Conservation (phyloP, 2,888 invertebrate genomes). For the Macrostomum cliftonense region DNA sequence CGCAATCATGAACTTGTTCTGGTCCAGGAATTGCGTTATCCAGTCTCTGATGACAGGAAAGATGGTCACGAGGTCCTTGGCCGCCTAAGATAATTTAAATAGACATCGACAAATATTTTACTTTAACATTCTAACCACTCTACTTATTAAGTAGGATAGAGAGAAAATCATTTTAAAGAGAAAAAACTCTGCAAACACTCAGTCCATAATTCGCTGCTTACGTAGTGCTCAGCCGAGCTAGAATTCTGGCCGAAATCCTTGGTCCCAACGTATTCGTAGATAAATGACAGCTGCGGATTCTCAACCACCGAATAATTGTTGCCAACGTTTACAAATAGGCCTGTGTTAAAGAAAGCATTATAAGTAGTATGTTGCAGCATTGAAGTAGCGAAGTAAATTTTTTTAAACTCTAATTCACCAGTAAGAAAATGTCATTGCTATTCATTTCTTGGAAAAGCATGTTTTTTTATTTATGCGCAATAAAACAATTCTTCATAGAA, state of each 20-base stretch:
- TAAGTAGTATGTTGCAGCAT: too few species aligned
- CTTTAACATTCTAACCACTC: too few species aligned
- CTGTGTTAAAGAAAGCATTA: background rate
- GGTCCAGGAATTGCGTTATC: constrained; percentile 15
- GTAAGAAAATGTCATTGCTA: too few species aligned
- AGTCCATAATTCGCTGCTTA: background rate
- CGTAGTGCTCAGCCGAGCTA: constrained; percentile 8
- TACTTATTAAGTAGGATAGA: too few species aligned
- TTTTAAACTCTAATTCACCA: too few species aligned
- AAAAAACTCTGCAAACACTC: constrained; percentile 9
- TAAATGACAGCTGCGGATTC: constrained; percentile 32
- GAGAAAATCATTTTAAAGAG: too few species aligned
- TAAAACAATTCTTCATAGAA: too few species aligned
- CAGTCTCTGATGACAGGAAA: constrained; percentile 9
- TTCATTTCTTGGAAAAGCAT: too few species aligned
- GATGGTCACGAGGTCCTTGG: constrained; percentile 14
- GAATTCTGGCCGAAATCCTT: constrained; percentile 24
- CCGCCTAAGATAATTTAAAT: constrained; percentile 15
- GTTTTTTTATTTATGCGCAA: too few species aligned
- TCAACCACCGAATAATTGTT: constrained; percentile 36
- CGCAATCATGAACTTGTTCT: constrained; percentile 31
- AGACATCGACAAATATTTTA: constrained; percentile 16
- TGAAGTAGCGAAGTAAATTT: too few species aligned
- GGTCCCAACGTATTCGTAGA: constrained; percentile 33
- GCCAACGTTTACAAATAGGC: constrained; percentile 34